phyloP scores from a whole-genome alignment of 1,140 invertebrate genomes.

The Drosophila obscura region DNA sequence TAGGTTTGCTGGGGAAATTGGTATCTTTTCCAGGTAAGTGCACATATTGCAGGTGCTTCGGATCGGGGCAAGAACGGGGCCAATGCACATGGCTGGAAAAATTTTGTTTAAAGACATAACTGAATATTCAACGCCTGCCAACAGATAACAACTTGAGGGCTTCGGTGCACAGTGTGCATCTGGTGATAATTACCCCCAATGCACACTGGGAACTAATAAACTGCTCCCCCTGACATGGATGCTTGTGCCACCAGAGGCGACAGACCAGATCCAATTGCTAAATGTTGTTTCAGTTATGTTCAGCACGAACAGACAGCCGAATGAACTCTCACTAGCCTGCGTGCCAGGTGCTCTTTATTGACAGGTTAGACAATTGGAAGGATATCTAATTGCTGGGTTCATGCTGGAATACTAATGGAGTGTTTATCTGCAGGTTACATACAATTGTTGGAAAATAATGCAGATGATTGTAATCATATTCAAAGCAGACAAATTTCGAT shows the following conservation, averaged over 20 bases:
- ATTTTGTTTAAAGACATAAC: slow-evolving; percentile 31
- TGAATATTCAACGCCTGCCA: background rate
- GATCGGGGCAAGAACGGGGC: background rate
- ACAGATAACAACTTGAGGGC: slow-evolving; percentile 26
- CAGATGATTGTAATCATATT: background rate
- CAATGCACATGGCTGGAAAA: slow-evolving; percentile 20
- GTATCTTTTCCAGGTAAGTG: slow-evolving; percentile 71
- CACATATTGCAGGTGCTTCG: slow-evolving; percentile 31
- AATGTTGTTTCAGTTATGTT: slow-evolving; percentile 2
- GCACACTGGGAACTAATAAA: slow-evolving; percentile 13
- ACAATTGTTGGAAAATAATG: background rate
- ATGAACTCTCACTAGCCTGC: no score
- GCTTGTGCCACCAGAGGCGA: background rate
- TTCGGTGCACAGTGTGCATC: slow-evolving; percentile 7
- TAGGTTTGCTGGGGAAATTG: slow-evolving; percentile 58
- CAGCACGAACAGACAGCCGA: no score
- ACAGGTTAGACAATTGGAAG: no score
- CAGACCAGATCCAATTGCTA: background rate
- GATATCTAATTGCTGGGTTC: no score
- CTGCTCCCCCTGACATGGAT: background rate
- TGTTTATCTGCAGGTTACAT: background rate
- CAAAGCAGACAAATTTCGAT: no score
- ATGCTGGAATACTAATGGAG: no score
- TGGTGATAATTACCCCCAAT: slow-evolving; percentile 40
- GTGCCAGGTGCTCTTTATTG: no score